These are phyloP conservation scores for Alosa alosa DNA, from an alignment of 2,113 vertebrate genomes.

Conservation along the genomic window DNA sequence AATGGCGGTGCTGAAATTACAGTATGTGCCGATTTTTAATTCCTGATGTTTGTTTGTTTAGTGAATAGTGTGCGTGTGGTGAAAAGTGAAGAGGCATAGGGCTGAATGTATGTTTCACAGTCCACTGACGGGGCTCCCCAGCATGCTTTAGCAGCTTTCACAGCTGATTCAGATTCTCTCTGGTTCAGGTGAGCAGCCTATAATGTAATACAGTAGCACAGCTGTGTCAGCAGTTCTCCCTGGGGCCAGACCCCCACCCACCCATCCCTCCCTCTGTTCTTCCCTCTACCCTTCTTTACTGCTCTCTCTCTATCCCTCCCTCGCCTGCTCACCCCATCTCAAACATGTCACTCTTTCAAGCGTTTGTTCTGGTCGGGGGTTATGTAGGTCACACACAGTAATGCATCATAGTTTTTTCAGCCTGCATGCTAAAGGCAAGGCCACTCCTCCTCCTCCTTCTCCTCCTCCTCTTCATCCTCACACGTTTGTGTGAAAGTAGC, in stretches of 20 bases:
- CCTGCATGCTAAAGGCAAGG: neutral
- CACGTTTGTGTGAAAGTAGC: slow-evolving; percentile 1
- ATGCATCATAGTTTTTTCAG: neutral
- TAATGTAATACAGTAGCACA: slow-evolving; percentile 11
- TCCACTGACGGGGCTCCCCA: neutral
- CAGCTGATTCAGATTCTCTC: neutral
- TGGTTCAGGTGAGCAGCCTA: neutral
- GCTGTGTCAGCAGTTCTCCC: neutral
- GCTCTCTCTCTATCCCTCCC: neutral
- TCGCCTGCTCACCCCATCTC: neutral
- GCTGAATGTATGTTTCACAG: neutral
- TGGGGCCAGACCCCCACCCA: neutral
- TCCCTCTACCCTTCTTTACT: neutral
- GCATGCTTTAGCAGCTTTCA: neutral
- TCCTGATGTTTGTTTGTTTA: neutral
- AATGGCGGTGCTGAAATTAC: neutral
- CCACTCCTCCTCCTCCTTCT: neutral
- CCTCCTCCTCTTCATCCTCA: neutral
- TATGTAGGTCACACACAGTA: slow-evolving; percentile 6
- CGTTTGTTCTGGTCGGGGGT: neutral
- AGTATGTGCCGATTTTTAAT: neutral
- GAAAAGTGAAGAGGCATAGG: neutral
- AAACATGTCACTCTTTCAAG: neutral
- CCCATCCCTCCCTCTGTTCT: neutral
- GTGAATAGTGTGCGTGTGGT: neutral